Conservation (phyloP, 2,797 vertebrate species). For the Poeciliopsis presidionis region DNA sequence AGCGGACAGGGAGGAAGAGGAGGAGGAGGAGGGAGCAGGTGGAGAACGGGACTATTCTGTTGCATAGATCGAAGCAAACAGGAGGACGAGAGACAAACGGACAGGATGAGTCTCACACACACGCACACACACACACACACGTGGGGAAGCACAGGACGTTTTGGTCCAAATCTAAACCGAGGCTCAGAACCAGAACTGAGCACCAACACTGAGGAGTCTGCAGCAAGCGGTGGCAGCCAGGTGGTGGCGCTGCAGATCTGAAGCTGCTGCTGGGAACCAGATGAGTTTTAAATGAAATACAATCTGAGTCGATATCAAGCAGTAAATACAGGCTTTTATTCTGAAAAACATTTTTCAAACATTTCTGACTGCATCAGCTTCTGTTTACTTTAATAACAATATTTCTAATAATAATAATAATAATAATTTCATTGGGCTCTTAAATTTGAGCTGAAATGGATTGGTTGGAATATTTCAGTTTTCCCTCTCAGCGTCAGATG, state of each 20-base stretch:
- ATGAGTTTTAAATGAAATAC: constrained; percentile 1
- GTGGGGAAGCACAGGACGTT: constrained; percentile 55
- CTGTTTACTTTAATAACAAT: neutral
- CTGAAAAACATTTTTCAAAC: neutral
- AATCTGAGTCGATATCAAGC: neutral
- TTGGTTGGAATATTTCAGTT: neutral
- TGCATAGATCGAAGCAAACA: constrained; percentile 87
- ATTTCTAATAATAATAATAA: neutral
- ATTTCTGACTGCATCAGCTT: neutral
- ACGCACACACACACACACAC: neutral
- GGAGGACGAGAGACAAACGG: constrained; percentile 52
- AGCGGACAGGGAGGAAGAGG: constrained; percentile 50
- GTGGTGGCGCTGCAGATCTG: neutral
- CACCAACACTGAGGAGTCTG: constrained; percentile 17
- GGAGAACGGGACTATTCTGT: constrained; percentile 76
- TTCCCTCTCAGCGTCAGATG: neutral
- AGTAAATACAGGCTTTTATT: constrained; percentile 6
- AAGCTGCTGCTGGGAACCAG: neutral
- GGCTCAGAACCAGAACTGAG: constrained; percentile 21
- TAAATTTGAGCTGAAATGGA: neutral
- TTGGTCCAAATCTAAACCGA: constrained; percentile 29
- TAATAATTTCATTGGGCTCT: neutral
- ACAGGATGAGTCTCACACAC: constrained; percentile 31
- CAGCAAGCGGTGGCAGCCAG: neutral
- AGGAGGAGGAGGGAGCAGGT: constrained; percentile 41